Base-by-base conservation (phyloP, 1,140 invertebrate genomes). In the Tetramorium simillimum region DNA sequence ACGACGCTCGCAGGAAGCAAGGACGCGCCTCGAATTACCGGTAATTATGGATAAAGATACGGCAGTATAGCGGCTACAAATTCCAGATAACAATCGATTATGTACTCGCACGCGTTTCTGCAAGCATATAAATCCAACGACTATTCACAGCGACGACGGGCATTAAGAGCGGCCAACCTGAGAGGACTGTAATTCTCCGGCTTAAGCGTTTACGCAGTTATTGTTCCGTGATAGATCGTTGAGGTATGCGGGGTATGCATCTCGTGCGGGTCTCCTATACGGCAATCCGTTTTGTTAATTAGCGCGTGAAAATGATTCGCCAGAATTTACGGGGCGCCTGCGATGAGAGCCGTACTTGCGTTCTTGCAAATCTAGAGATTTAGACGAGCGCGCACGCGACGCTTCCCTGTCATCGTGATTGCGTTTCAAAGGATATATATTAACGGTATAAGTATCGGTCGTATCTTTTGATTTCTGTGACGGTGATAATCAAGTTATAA, bases 121-220 rank as follows among this genome's bases (percentile, higher is more conserved):
- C 49, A 28, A 63, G 6, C 51, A 24, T 70, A 73, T 69, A 89
- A 89, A 89, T 89, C 73, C 60, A 12, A 21, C 40, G n/a, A 69
- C 14, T 62, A 75, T 86, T 81, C 82, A 33, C 33, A 75, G 24
- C 87, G 81, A 78, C 63, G 73, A 80, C 87, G 81, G 21, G 73
- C 65, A 58, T 86, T 88, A 89, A 78, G 81, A 89, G 67, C 73
- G 12, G 16, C 58, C 73, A 43, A 40, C 51, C 43, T 56, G 65
- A 73, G 24, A 80, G 75, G 24, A 49, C 28, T 85, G 82, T 89
- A 89, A 89, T 58, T 89, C 82, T 56, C 67, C 16, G 69, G 87
- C 69, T 89, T 89, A 89, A 89, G 46, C 82, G 82, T 89, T 89
- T 56, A 75, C 69, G 53, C 43, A 82, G 82, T 86, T 89, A 89